Base-by-base conservation (phyloP, 2,888 invertebrate species). In the Quadroppia sp. region DNA sequence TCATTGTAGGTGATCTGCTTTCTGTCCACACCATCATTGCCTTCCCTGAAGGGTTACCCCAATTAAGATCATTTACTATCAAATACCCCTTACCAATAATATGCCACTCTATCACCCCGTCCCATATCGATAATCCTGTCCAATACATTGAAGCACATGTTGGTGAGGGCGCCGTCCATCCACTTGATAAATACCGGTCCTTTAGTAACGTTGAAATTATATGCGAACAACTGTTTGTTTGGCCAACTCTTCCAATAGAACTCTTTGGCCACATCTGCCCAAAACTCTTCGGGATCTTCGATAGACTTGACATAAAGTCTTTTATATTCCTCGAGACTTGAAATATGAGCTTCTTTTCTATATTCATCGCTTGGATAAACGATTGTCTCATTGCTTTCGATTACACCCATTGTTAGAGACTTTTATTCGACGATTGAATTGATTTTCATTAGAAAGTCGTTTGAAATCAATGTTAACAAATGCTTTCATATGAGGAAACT, bases 81-180 rank as follows among this genome's bases (percentile, higher is more conserved):
- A 28, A 40, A 28, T 30, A n/a, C 15, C 28, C 85, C 90, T 89
- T 85, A 96, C 96, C 96, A 97, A 82, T 92, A 94, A 84, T 89
- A 97, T 17, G 96, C 96, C 77, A 96, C 87, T 82, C 90, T 92
- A 80, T 95, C 92, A 45, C 94, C 96, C 77, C 89, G 84, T 20
- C 95, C 95, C 78, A 89, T 90, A 80, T 90, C 87, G 73, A 99
- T 89, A 83, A 94, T 92, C 77, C 91, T 87, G 84, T 99, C 98
- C 79, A 99, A 85, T 71, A 93, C 86, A 85, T 99, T 99, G 84
- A 94, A 98, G 82, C 92, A 93, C 77, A 98, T 88, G 83, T 99
- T 99, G 45, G 97, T 97, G 45, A 90, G 88, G 2, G 92, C 92
- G 15, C 94, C 96, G 80, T 92, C 90, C 89, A 99, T 88, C 92